Percentiles rank a stretch among this genome's conserved stretches.
Evolutionary conservation across 2,113 vertebrate genomes (phyloP).

Genomic region (Gallinago undulata): DNA sequence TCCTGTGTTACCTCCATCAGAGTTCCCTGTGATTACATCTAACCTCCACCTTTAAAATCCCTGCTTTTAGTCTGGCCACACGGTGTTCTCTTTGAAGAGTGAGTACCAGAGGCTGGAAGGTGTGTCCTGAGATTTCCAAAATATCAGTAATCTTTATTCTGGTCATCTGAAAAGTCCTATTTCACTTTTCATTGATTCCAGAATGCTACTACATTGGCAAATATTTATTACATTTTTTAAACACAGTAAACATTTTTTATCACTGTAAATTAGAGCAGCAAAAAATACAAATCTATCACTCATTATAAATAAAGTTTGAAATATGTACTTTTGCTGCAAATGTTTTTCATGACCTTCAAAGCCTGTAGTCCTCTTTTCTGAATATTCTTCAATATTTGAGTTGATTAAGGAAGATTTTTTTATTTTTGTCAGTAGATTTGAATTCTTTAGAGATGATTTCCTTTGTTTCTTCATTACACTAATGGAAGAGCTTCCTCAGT

Average conservation of each 20-base stretch:
- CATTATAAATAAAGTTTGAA: neutral
- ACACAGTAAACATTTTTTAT: too few species aligned
- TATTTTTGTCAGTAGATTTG: neutral
- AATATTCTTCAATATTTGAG: neutral
- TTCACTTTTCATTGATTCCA: neutral
- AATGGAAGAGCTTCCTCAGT: neutral
- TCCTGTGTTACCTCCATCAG: neutral
- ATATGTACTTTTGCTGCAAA: neutral
- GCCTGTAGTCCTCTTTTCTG: neutral
- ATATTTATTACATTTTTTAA: neutral
- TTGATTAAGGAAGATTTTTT: neutral
- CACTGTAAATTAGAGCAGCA: neutral
- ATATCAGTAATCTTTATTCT: neutral
- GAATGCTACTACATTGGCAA: neutral
- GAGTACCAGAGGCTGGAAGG: neutral
- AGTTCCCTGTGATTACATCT: neutral
- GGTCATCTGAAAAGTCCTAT: neutral
- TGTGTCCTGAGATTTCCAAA: neutral
- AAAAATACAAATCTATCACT: neutral
- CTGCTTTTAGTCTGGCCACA: neutral
- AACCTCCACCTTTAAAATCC: neutral
- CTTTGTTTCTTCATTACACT: neutral
- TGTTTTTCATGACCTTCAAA: neutral
- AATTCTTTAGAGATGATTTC: neutral
- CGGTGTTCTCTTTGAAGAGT: neutral